Base-by-base conservation (phyloP, 2,113 vertebrate species). In the Marcusenius ussheri region DNA sequence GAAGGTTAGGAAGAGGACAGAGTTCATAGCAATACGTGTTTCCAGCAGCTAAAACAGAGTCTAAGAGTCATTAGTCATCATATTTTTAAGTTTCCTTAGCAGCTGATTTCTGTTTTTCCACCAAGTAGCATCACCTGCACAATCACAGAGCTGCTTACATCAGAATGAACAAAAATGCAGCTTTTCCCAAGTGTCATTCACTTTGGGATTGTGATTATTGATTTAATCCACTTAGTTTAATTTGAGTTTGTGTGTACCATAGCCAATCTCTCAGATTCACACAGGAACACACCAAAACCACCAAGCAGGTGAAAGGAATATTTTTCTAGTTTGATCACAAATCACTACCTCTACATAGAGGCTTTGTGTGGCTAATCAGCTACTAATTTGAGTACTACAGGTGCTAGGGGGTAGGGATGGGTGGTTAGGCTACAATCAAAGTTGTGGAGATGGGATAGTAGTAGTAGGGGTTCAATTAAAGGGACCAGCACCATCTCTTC, bases 401-500 rank as follows among this genome's bases (percentile, higher is more conserved):
- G 91, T 91, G 50, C 50, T 88, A 91, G 42, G 92, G 91, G 89
- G 93, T 93, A 93, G 95, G 90, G 92, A 90, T 94, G 5, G 95
- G 96, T 95, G 94, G 95, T 94, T 92, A 95, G 93, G 93, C 92
- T 93, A 93, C 89, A 91, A 91, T 93, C 91, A 66, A 88, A 70
- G 88, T 45, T 90, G 53, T 58, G 50, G 83, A 92, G 89, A 80
- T 84, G 83, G 42, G 45, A 24, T 84, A 84, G 83, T 42, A 84
- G 42, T 84, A 42, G 45, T 21, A 24, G 46, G 24, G 47, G 88
- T 91, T 90, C 88, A 90, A 89, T 94, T 91, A 95, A 94, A 95
- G 93, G 92, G 91, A 93, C 93, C 92, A 94, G 94, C 93, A 88
- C 95, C 95, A 93, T 95, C 94, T 95, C 95, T 95, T 99, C 96